Base-by-base conservation (phyloP, 53 echinoderm and acorn worm genomes). In the Echinometra lucunter region DNA sequence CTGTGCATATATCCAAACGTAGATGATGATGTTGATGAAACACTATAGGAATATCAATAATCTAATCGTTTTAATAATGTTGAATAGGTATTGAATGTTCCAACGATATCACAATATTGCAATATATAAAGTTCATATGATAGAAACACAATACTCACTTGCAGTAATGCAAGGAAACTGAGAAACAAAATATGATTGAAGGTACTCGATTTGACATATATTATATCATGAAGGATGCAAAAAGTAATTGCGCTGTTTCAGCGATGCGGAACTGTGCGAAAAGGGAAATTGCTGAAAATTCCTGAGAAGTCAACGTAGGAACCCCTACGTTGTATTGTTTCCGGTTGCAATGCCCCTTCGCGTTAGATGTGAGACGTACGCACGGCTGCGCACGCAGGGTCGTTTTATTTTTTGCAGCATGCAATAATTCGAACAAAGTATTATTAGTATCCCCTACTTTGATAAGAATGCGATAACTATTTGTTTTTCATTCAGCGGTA, bases 381-480 rank as follows among this genome's bases (percentile, higher is more conserved):
- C 58, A 42, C 90, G 34, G 58, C 58, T 90, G 90, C 90, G 35
- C 58, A 37, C 90, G 90, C 63, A 90, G n/a, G 19, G 32, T 4
- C 49, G 83, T 83, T 56, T 90, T 63, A 90, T 90, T 63, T 90
- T n/a, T 90, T 63, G 18, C 37, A 27, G n/a, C 25, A 58, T 19
- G 58, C 58, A 63, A 63, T 60, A 90, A 90, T 90, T 90, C 90
- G 63, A 90, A 57, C 90, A 16, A 40, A 90, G 90, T 90, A 90
- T 90, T 90, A 57, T 90, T 90, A 90, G 90, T 90, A 90, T 90
- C 66, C 90, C 90, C 90, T 37, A 63, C 90, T 90, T 66, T 40
- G 90, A 90, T 63, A 63, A 90, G 90, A 58, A 90, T 90, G 90
- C 90, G 90, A 90, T 90, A 90, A 90, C 58, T 90, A 63, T 63